Base-by-base conservation (phyloP, 2,888 invertebrate species). In the Cheilosia pagana region DNA sequence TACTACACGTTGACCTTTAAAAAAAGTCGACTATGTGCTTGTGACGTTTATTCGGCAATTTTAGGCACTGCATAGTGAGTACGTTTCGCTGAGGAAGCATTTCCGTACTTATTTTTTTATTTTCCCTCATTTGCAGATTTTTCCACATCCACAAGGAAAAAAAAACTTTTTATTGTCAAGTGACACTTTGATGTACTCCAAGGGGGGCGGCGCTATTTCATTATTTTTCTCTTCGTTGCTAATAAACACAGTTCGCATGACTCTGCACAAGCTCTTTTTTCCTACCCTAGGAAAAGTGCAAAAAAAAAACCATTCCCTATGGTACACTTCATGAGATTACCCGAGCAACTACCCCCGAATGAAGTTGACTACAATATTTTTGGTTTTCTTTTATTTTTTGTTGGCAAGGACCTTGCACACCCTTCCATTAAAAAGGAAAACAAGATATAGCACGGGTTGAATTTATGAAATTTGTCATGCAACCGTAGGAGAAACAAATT, bases 391-490 rank as follows among this genome's bases (percentile, higher is more conserved):
- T 28, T 45, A 4, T 25, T 52, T 52, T 75, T 21, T 57, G 8
- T 78, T 71, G 12, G 14, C 28, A 28, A 71, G 60, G 55, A 31
- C 62, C 57, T 53, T 50, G 31, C 28, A 41, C 55, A 53, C 16
- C 39, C 45, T 63, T 65, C 48, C 3, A 59, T 21, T 19, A 35
- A 28, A 67, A n/a, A 48, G 39, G 14, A 6, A 63, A 63, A 74
- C 19, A 72, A 12, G 41, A 72, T 31, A 41, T 21, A 23, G 31
- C 43, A 59, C 59, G 70, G 59, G 75, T 70, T 81, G 52, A 70
- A 25, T 63, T 81, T 76, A 71, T 76, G 76, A 76, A 81, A 81
- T 81, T 75, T 81, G 68, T 76, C 81, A 81, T 76, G 81, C 59
- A 59, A 76, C 60, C 68, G 21, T 62, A 60, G 68, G 68, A 35